These are phyloP conservation scores for Scarus forsteni DNA, from an alignment of 2,797 vertebrate species.

Conservation along the genomic window DNA sequence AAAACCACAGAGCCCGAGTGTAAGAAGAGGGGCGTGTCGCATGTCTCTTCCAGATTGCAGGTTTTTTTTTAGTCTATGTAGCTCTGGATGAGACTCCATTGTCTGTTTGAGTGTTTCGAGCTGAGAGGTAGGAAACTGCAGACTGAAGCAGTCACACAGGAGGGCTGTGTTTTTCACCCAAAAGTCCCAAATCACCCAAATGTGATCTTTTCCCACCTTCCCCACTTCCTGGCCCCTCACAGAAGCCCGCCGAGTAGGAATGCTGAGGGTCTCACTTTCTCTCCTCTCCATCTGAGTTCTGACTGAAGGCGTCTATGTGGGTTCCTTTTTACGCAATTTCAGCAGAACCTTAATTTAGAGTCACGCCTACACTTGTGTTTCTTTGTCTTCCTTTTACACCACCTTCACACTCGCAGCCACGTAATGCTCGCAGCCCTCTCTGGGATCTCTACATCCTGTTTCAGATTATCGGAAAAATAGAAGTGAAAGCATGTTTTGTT, in stretches of 20 bases:
- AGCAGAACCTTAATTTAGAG: slow-evolving; percentile 52
- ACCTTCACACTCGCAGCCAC: slow-evolving; percentile 20
- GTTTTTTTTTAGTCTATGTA: slow-evolving; percentile 38
- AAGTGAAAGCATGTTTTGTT: slow-evolving; percentile 48
- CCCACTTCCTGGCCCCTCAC: slow-evolving; percentile 68
- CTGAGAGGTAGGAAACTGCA: slow-evolving; percentile 35
- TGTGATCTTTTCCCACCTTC: slow-evolving; percentile 60
- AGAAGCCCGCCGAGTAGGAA: slow-evolving; percentile 59
- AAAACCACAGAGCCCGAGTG: slow-evolving; percentile 42
- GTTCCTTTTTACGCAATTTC: slow-evolving; percentile 20
- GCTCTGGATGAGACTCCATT: slow-evolving; percentile 57
- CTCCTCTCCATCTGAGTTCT: slow-evolving; percentile 7
- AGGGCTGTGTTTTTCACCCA: slow-evolving; percentile 41
- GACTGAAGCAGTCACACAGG: slow-evolving; percentile 7
- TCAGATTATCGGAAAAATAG: neutral
- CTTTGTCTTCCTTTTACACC: slow-evolving; percentile 40
- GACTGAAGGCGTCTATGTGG: slow-evolving; percentile 33
- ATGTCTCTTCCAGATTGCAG: slow-evolving; percentile 60
- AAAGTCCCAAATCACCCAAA: slow-evolving; percentile 11
- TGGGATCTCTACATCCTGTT: slow-evolving; percentile 23
- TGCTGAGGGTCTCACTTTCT: slow-evolving; percentile 55
- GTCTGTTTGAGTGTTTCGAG: slow-evolving; percentile 49
- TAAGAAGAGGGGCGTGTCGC: slow-evolving; percentile 38
- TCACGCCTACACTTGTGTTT: slow-evolving; percentile 41
- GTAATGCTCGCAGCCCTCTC: slow-evolving; percentile 14